A percentile compares a stretch with the other conserved stretches of the same genome.
These are phyloP conservation scores for Oreocharis arfaki DNA, from an alignment of 2,113 vertebrate species.

Conservation along the genomic window DNA sequence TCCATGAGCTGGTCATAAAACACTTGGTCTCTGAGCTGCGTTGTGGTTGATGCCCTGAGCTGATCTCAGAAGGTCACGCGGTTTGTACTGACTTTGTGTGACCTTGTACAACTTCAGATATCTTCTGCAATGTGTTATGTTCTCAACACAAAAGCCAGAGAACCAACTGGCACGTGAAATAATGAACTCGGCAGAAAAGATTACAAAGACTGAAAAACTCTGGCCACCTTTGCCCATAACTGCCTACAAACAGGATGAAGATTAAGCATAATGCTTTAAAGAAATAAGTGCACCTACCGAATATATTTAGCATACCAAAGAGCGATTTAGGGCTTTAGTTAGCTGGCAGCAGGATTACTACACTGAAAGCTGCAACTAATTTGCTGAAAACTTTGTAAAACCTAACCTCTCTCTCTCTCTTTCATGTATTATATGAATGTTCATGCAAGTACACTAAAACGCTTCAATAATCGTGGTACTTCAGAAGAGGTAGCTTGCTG, in stretches of 20 bases:
- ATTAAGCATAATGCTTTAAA: background rate
- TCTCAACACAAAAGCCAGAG: background rate
- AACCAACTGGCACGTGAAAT: background rate
- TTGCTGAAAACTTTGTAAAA: background rate
- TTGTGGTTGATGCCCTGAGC: background rate
- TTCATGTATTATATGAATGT: accelerated
- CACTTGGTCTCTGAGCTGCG: background rate
- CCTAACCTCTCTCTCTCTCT: background rate
- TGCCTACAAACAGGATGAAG: background rate
- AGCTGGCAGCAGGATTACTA: background rate
- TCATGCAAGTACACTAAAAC: background rate
- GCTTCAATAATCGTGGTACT: accelerated
- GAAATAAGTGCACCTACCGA: background rate
- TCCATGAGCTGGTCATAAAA: background rate
- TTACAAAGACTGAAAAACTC: background rate
- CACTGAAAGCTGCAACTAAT: background rate
- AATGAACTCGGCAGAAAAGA: background rate
- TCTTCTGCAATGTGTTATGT: background rate
- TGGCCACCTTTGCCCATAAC: background rate
- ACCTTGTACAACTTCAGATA: conserved; percentile 24
- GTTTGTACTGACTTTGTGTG: conserved; percentile 33
- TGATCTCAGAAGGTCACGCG: background rate
- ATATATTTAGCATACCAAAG: background rate
- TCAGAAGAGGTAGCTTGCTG: background rate
- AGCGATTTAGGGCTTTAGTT: background rate